Evolutionary conservation across 2,888 invertebrate species (phyloP), one percentile per base, ranked within the genome.

Genomic region (Tanytarsus gracilentus): DNA sequence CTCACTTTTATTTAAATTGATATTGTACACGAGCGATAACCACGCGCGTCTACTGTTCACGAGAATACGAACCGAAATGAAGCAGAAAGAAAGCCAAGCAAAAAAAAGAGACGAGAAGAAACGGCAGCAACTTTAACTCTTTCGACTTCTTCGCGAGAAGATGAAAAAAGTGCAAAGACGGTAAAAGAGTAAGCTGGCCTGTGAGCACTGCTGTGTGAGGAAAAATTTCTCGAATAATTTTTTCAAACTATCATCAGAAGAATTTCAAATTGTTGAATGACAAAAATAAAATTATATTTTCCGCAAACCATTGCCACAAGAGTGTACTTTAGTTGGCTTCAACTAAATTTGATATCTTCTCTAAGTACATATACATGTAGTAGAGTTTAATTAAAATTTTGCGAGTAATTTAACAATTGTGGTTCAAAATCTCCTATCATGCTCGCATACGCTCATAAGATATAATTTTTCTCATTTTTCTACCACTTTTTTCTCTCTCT

Each of bases 41-140:
- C 55, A 26, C 27, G 44, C 18, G 40, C 55, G 55, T 56, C 55
- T 27, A 25, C 39, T n/a, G 26, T 26, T 56, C 27, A 44, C 48
- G 48, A 58, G 58, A 58, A 58, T 58, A 39, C 58, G 23, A 58
- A 48, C 40, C 58, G 58, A 58, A 58, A 30, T 58, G 58, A 58
- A 39, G 55, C 55, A 56, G 25, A 56, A 56, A 56, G 39, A 39
- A 56, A 55, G 21, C n/a, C 14, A 36, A 39, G 52, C 29, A 52
- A 29, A 30, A 52, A 51, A 51, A 26, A 51, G 25, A 55, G 36
- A 40, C 55, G 25, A 50, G n/a, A 50, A 21, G 18, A 1, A 44
- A 4, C 40, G 21, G n/a, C 33, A 44, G 40, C 40, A 11, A 44
- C 40, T 44, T 44, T 44, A 44, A 44, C 40, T 21, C n/a, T n/a